A percentile compares a stretch with the other conserved stretches of the same genome.
Evolutionary conservation across 2,888 invertebrate genomes (phyloP).

Genomic region (Sturmia bella): DNA sequence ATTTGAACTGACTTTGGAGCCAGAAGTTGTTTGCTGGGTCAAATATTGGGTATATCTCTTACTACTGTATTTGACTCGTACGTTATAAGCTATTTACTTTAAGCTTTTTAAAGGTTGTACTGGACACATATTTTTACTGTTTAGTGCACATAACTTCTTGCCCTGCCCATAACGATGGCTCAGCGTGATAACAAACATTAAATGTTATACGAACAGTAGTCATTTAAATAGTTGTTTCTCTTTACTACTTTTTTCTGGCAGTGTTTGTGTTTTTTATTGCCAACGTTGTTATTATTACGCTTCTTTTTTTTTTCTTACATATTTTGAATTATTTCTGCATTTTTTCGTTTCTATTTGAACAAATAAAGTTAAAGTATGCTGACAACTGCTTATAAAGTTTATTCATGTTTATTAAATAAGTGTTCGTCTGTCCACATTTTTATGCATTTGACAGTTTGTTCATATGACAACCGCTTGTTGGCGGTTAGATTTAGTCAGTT

Average conservation of each 20-base stretch:
- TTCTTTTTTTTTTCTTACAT: conserved; percentile 16
- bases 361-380: conserved; percentile 65
- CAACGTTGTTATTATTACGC: conserved; percentile 26
- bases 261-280: conserved; percentile 18
- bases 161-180: too few relatives aligned
- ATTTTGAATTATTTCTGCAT: conserved; percentile 55
- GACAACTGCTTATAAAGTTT: conserved; percentile 62
- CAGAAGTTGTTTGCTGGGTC: too few relatives aligned
- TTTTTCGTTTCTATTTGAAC: conserved; percentile 48
- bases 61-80: too few relatives aligned
- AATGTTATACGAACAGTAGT: conserved; percentile 45
- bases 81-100: too few relatives aligned
- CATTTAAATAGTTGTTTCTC: conserved; percentile 34
- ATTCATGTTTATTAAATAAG: conserved; percentile 64
- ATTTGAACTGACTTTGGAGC: too few relatives aligned
- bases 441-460: conserved; percentile 26
- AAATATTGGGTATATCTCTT: too few relatives aligned
- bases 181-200: conserved; percentile 11
- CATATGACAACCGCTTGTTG: conserved; percentile 35
- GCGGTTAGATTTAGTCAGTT: conserved; percentile 35
- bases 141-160: too few relatives aligned
- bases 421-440: conserved; percentile 37
- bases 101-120: too few relatives aligned
- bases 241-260: conserved; percentile 22
- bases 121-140: too few relatives aligned